Base-by-base conservation (phyloP, 2,888 invertebrate genomes). In the Serrognathus titanus region DNA sequence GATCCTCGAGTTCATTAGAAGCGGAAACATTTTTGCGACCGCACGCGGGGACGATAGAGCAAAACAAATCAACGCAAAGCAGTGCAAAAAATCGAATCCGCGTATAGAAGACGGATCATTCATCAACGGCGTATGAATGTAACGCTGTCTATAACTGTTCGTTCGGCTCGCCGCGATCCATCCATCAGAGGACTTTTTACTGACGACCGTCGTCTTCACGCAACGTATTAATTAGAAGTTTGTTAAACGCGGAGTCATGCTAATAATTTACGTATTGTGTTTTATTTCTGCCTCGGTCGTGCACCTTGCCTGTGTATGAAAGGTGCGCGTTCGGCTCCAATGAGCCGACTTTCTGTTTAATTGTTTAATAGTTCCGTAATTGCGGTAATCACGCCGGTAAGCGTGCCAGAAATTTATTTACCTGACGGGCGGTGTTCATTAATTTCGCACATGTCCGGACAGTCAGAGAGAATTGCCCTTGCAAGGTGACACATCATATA, bases 151-250 rank as follows among this genome's bases (percentile, higher is more conserved):
- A 48, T 48, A 48, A 48, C 48, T 48, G 48, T 48, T 48, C 35
- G 48, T 35, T 35, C 48, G 48, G 36, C 36, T 48, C 48, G 13
- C 31, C 35, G 35, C 35, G 35, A 36, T 48, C 48, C 31, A 36
- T 35, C 48, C 48, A 48, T 48, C 48, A 48, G 48, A 7, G 6
- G 40, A 48, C 16, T 53, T 47, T 53, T 31, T 53, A 47, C 53
- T 43, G 43, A 43, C 57, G 58, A 49, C 52, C 59, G 59, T 61
- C 64, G 59, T 59, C 57, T 64, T 64, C 66, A 68, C 68, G 66
- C 68, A 67, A 68, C 64, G 65, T 69, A 69, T 69, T 69, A 69
- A 69, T 69, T 69, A 69, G 65, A 67, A 62, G 66, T 66, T 66
- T 66, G 67, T 64, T 69, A 66, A 69, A 69, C 66, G 68, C 65